A percentile compares a stretch with the other conserved stretches of the same genome.
Conservation (phyloP, 2,113 vertebrate species). For the Grammomys surdaster region DNA sequence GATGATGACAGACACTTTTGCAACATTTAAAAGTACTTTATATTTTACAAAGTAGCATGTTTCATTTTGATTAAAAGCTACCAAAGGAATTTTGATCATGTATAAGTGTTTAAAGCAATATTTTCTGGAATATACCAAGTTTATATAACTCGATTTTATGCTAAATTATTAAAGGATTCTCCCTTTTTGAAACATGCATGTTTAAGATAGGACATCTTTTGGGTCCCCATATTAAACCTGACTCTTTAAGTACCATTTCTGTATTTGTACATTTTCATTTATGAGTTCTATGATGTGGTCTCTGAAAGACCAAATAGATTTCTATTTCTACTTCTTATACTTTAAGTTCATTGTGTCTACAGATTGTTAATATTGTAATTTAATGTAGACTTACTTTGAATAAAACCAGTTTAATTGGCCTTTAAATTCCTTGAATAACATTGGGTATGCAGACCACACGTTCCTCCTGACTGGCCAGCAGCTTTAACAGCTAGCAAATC, state of each 20-base stretch:
- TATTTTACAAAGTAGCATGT: slow-evolving; percentile 84
- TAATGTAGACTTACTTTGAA: slow-evolving; percentile 85
- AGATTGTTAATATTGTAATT: slow-evolving; percentile 87
- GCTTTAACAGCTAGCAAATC: no score
- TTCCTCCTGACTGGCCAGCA: slow-evolving; percentile 36
- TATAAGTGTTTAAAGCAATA: slow-evolving; percentile 84
- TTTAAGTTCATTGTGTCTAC: slow-evolving; percentile 84
- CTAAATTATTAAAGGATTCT: slow-evolving; percentile 80
- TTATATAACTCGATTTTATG: slow-evolving; percentile 83
- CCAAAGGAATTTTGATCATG: slow-evolving; percentile 86
- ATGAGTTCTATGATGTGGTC: slow-evolving; percentile 70
- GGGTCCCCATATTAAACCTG: slow-evolving; percentile 77
- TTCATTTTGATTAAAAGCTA: slow-evolving; percentile 85
- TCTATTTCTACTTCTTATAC: slow-evolving; percentile 69
- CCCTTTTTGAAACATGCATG: slow-evolving; percentile 81
- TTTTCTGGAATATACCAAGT: slow-evolving; percentile 84
- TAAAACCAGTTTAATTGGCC: slow-evolving; percentile 78
- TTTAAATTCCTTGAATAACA: slow-evolving; percentile 72
- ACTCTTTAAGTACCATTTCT: slow-evolving; percentile 80
- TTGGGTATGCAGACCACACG: slow-evolving; percentile 1
- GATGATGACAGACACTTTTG: slow-evolving; percentile 76
- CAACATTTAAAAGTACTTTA: slow-evolving; percentile 78
- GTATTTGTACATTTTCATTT: slow-evolving; percentile 82
- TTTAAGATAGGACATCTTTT: slow-evolving; percentile 76
- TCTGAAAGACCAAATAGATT: slow-evolving; percentile 77